A percentile compares a stretch with the other conserved stretches of the same genome.
Conservation (phyloP, 2,888 invertebrate genomes). For the Callyntrura sp. region DNA sequence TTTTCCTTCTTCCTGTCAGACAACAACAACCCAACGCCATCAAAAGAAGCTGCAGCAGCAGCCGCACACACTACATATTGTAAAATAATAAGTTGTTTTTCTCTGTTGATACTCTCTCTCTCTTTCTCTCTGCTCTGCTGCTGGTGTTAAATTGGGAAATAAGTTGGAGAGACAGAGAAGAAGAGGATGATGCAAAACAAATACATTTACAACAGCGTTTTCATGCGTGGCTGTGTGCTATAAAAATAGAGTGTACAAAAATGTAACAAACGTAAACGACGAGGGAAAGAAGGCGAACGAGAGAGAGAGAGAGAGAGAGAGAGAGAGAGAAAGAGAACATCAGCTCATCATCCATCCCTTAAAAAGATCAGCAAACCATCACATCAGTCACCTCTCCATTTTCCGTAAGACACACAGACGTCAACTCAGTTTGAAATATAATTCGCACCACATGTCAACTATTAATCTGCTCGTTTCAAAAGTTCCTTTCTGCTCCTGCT, state of each 20-base stretch:
- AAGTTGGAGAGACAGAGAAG: too few species aligned
- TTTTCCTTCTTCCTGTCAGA: constrained; percentile 49
- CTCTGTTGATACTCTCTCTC: too few species aligned
- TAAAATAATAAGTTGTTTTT: constrained; percentile 2
- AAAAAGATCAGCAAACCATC: constrained; percentile 79
- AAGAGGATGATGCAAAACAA: too few species aligned
- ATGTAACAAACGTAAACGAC: too few species aligned
- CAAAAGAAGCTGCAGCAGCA: constrained; percentile 5
- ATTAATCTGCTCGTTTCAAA: constrained; percentile 82
- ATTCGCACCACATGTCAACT: constrained; percentile 84
- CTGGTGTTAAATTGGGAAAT: neutral
- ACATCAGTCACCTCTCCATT: constrained; percentile 80
- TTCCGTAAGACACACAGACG: constrained; percentile 78
- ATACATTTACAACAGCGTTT: constrained; percentile 56
- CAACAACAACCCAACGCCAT: constrained; percentile 11
- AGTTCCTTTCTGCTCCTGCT: neutral
- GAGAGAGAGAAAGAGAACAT: constrained; percentile 47
- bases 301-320: constrained; percentile 13
- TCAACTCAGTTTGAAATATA: constrained; percentile 83
- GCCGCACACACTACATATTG: neutral
- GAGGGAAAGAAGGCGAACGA: too few species aligned
- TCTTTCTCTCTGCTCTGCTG: too few species aligned
- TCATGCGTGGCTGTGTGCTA: too few species aligned
- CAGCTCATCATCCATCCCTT: constrained; percentile 79
- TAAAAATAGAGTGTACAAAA: too few species aligned